Base-by-base conservation (phyloP, 2,113 vertebrate genomes). In the Epinephelus moara region DNA sequence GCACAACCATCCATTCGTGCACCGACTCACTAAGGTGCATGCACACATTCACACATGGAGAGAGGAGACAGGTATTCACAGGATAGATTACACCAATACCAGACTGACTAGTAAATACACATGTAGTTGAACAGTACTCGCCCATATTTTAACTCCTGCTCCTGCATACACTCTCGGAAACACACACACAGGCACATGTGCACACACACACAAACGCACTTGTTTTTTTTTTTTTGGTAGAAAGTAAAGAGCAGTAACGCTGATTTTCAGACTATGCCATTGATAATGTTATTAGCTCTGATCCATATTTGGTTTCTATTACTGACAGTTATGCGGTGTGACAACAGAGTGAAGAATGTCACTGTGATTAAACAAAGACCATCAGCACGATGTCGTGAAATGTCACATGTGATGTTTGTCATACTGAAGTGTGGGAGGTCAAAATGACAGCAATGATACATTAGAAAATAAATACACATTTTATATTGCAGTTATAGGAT, bases 61-160 rank as follows among this genome's bases (percentile, higher is more conserved):
- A 77, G 25, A 88, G 85, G 84, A 90, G 85, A 92, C 89, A 83
- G 85, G 84, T 92, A 67, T 90, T 91, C 88, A 94, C 93, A 92
- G 79, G 88, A 91, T 86, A 91, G 81, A 93, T 85, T 88, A 93
- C 93, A 93, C 82, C 79, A 80, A 92, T 85, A 93, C 85, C 88
- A 95, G 82, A 94, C 85, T 78, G 85, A 94, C 92, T 77, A 86
- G 87, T 83, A 86, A 92, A 92, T 89, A 93, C 90, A 93, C 88
- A 93, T 72, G 76, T 62, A 88, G 80, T 90, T 83, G 92, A 87
- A 93, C 91, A 89, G 89, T 88, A 89, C 89, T 91, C 27, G 85
- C 84, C 42, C 88, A 86, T 87, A 87, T 79, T 91, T 89, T 85
- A 86, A 87, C 66, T 82, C 82, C 74, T 89, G 85, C 86, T 81